phyloP scores from a whole-genome alignment of 2,888 invertebrate species.

The Sphaerophoria rueppellii region DNA sequence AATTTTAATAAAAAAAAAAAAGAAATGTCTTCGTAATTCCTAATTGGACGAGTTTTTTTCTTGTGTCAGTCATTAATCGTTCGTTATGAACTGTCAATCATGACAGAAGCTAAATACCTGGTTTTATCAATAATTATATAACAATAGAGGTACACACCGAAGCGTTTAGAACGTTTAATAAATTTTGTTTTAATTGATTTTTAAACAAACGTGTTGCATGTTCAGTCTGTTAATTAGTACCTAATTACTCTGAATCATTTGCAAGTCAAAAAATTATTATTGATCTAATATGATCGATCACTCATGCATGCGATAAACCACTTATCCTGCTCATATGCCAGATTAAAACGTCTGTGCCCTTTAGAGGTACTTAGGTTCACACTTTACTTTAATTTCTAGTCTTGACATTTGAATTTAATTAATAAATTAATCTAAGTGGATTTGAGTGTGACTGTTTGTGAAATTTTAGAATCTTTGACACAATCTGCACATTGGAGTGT shows the following conservation, averaged over 20 bases:
- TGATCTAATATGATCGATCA: background rate
- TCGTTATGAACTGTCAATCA: background rate
- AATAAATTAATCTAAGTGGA: background rate
- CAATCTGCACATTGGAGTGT: background rate
- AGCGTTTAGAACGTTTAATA: background rate
- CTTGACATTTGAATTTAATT: background rate
- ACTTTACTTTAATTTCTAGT: background rate
- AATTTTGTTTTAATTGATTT: background rate
- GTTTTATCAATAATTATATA: background rate
- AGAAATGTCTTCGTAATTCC: background rate
- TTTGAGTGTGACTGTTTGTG: background rate
- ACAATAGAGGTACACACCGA: background rate
- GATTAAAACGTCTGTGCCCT: constrained; percentile 2
- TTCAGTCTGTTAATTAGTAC: background rate
- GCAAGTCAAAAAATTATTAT: no score
- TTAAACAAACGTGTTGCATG: background rate
- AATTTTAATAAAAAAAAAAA: no score
- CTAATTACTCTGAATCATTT: background rate
- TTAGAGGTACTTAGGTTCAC: background rate
- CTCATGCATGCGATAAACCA: background rate
- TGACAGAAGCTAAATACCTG: background rate
- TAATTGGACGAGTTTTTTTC: background rate
- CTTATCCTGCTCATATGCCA: background rate
- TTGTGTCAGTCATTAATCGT: background rate
- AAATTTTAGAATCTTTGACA: background rate